Evolutionary conservation across 2,888 invertebrate species (phyloP).

Genomic region (Eupithecia subfuscata): DNA sequence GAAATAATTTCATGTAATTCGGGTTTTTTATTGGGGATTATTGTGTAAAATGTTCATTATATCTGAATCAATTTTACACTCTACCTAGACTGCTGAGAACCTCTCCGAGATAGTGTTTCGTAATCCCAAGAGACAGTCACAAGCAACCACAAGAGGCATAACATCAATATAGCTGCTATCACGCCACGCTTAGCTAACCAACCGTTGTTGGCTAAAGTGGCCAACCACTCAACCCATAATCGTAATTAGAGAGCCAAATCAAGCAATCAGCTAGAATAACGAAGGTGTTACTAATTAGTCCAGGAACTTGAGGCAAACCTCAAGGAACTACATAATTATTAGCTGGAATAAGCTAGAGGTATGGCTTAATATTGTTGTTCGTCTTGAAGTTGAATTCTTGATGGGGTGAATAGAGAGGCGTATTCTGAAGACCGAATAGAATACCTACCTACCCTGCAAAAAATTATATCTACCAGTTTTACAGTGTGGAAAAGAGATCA

Average conservation of each 20-base stretch:
- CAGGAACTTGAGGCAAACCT: background rate
- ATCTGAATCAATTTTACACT: background rate
- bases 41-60: background rate
- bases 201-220: background rate
- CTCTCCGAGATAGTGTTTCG: background rate
- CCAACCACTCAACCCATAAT: slow-evolving; percentile 8
- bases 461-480: background rate
- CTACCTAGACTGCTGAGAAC: background rate
- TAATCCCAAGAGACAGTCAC: background rate
- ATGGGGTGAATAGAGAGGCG: no score
- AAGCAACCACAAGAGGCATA: background rate
- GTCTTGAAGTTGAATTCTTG: no score
- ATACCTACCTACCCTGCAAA: background rate
- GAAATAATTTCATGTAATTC: no score
- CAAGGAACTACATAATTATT: background rate
- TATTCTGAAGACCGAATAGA: background rate
- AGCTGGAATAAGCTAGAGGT: no score
- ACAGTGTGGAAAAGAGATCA: background rate
- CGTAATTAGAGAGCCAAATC: background rate
- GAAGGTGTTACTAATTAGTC: slow-evolving; percentile 9
- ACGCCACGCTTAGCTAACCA: background rate
- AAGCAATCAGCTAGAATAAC: slow-evolving; percentile 3
- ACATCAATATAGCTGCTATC: background rate
- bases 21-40: no score
- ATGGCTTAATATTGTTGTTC: no score